Percentiles rank a stretch among this genome's conserved stretches.
Conservation (phyloP, 2,888 invertebrate species). For the Limnephilus auricula region DNA sequence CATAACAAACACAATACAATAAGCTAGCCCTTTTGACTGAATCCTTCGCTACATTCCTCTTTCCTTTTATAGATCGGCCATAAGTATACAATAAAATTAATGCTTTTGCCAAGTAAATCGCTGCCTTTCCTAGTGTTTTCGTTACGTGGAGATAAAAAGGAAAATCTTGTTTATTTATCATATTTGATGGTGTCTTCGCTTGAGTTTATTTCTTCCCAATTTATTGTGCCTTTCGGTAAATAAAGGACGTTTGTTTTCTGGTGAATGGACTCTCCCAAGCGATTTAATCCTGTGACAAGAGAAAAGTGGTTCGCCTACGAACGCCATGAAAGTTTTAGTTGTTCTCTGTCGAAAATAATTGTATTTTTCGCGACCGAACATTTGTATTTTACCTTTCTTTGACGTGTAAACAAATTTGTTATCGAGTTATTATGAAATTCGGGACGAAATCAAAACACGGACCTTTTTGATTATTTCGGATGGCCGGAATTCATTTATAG, state of each 20-base stretch:
- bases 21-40: slow-evolving; percentile 19
- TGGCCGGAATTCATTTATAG: not conserved
- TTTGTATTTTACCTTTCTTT: slow-evolving; percentile 11
- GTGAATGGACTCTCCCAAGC: slow-evolving; percentile 42
- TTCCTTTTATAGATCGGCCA: slow-evolving; percentile 49
- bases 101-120: slow-evolving; percentile 51
- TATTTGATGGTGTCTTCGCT: not conserved
- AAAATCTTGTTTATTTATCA: slow-evolving; percentile 12
- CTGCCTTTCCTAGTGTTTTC: slow-evolving; percentile 52
- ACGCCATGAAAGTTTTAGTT: slow-evolving; percentile 31
- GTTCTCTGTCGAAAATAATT: not conserved
- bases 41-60: slow-evolving; percentile 46
- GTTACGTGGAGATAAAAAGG: slow-evolving; percentile 52
- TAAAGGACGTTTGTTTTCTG: not conserved
- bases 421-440: not conserved
- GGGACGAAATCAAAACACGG: not conserved
- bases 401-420: slow-evolving; percentile 17
- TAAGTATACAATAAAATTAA: slow-evolving; percentile 46
- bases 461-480: not conserved
- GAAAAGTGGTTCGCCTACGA: slow-evolving; percentile 21
- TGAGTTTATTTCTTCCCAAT: not conserved
- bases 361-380: slow-evolving; percentile 10
- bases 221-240: not conserved
- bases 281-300: not conserved
- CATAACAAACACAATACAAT: not conserved